These are phyloP conservation scores for Crotalus viridis DNA, from an alignment of 2,113 vertebrate genomes.

Conservation along the genomic window DNA sequence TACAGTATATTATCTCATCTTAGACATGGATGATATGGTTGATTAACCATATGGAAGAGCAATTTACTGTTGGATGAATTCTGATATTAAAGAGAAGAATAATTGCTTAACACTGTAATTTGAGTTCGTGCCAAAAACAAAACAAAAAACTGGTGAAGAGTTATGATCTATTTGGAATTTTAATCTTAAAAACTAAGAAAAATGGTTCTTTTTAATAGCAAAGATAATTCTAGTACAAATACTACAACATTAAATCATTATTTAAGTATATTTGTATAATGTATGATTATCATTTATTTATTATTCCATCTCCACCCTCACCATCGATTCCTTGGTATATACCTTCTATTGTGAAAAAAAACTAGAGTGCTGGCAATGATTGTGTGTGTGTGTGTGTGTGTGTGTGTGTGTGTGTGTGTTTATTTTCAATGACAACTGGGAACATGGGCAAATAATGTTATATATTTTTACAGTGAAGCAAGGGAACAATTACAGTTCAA, in stretches of 20 bases:
- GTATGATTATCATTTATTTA: conserved; percentile 4
- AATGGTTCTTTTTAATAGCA: not conserved
- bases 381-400: not conserved
- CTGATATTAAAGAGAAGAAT: not conserved
- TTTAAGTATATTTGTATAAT: not conserved
- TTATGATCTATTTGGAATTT: conserved; percentile 20
- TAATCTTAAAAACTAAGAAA: conserved; percentile 9
- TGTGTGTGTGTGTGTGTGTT: not conserved
- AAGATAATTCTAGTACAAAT: not conserved
- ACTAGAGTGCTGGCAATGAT: not conserved
- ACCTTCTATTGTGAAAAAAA: conserved; percentile 15
- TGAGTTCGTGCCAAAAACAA: not conserved
- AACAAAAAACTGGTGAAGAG: not conserved
- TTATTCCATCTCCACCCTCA: not conserved
- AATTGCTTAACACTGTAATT: not conserved
- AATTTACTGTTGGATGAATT: not conserved
- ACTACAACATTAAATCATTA: not conserved
- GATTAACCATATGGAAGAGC: not conserved
- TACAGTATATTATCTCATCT: not conserved
- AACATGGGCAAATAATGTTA: not conserved
- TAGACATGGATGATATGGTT: not conserved
- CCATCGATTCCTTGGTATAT: not conserved
- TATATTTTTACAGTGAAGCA: not conserved
- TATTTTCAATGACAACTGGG: not conserved
- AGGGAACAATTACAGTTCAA: not conserved